A percentile compares a stretch with the other conserved stretches of the same genome.
phyloP scores from a whole-genome alignment of 1,140 invertebrate species.

The Cotesia typhae region DNA sequence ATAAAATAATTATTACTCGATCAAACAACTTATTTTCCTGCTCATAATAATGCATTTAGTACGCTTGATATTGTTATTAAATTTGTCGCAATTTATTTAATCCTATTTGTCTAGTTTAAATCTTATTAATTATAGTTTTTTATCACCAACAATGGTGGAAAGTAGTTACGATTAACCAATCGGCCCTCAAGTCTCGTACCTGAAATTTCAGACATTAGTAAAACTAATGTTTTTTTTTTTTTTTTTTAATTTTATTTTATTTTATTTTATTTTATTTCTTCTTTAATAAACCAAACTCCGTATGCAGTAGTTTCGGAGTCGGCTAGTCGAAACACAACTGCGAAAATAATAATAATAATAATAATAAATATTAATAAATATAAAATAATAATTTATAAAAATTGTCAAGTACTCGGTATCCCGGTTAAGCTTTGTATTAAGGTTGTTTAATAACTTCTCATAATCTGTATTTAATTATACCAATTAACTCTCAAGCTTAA shows the following conservation, averaged over 20 bases:
- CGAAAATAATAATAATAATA: slow-evolving; percentile 3
- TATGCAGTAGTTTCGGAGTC: slow-evolving; percentile 25
- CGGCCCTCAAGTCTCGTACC: slow-evolving; percentile 38
- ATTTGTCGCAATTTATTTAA: slow-evolving; percentile 7
- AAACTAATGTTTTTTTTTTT: slow-evolving; percentile 11
- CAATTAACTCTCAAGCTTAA: too few species aligned
- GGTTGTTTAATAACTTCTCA: slow-evolving; percentile 1
- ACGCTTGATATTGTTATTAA: slow-evolving; percentile 21
- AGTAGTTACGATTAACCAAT: slow-evolving; percentile 22
- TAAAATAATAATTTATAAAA: neutral
- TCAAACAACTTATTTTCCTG: slow-evolving; percentile 21
- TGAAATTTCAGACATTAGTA: slow-evolving; percentile 31
- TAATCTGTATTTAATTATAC: neutral
- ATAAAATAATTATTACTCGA: neutral
- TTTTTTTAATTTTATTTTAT: too few species aligned
- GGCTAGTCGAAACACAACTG: slow-evolving; percentile 27
- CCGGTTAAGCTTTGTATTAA: slow-evolving; percentile 25
- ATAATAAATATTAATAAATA: slow-evolving; percentile 6
- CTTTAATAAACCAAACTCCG: slow-evolving; percentile 14
- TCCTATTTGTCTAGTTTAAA: neutral
- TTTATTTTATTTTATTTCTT: too few species aligned
- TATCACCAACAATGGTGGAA: slow-evolving; percentile 10
- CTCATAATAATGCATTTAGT: slow-evolving; percentile 35
- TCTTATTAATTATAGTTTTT: slow-evolving; percentile 11
- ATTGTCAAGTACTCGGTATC: neutral